phyloP scores from a whole-genome alignment of 1,140 invertebrate genomes.

The Halyomorpha halys region DNA sequence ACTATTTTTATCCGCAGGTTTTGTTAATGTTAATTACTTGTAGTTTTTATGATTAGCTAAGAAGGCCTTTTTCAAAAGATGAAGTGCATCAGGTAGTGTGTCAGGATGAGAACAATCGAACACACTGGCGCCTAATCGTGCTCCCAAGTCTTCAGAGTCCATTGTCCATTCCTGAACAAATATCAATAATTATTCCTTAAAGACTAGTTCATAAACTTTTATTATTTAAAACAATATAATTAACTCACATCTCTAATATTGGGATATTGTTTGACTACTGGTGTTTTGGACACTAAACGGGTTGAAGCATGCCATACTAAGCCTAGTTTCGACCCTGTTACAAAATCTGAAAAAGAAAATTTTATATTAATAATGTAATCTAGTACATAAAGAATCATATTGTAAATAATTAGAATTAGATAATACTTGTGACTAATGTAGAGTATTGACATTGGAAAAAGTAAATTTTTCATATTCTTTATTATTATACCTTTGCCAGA shows the following conservation, averaged over 20 bases:
- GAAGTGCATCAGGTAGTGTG: conserved; percentile 33
- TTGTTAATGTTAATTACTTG: conserved; percentile 33
- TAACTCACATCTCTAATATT: conserved; percentile 30
- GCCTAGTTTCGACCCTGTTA: conserved; percentile 31
- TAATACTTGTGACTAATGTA: too few species aligned
- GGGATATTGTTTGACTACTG: conserved; percentile 15
- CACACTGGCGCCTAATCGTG: conserved; percentile 36
- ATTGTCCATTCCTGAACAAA: conserved; percentile 34
- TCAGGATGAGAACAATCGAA: conserved; percentile 40
- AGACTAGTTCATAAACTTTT: not conserved
- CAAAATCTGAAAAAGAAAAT: conserved; percentile 30
- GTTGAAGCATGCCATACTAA: conserved; percentile 33
- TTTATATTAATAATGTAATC: conserved; percentile 3
- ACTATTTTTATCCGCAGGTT: not conserved
- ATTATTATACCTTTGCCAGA: too few species aligned
- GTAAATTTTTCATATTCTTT: too few species aligned
- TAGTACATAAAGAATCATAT: too few species aligned
- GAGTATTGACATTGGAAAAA: too few species aligned
- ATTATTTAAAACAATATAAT: not conserved
- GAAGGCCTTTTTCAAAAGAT: conserved; percentile 38
- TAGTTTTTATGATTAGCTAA: conserved; percentile 41
- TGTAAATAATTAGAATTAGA: too few species aligned
- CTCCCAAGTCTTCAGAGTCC: conserved; percentile 40
- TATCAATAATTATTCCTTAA: not conserved
- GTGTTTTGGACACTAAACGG: conserved; percentile 24